Percentiles rank a stretch among this genome's conserved stretches.
phyloP scores from a whole-genome alignment of 2,797 vertebrate genomes.

The Trachurus trachurus region DNA sequence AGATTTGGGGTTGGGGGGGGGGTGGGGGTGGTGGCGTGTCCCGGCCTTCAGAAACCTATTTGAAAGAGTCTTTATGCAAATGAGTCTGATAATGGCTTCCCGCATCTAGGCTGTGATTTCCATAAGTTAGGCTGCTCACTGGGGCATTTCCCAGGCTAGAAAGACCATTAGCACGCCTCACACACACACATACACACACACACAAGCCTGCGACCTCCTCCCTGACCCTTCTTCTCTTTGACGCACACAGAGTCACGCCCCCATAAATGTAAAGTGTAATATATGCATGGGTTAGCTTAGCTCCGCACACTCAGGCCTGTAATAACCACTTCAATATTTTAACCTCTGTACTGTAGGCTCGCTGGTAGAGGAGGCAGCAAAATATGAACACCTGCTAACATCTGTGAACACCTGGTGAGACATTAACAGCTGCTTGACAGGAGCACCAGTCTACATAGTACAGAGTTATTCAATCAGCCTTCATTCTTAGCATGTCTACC shows the following conservation, averaged over 20 bases:
- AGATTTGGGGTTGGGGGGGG: conserved; percentile 3
- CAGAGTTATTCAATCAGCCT: too few relatives aligned
- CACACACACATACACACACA: conserved; percentile 29
- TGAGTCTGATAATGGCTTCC: conserved; percentile 90
- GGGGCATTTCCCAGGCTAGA: conserved; percentile 73
- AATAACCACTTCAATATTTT: conserved; percentile 75
- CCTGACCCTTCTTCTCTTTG: conserved; percentile 64
- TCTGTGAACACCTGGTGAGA: neutral
- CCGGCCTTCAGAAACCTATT: conserved; percentile 65
- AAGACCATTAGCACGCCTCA: conserved; percentile 71
- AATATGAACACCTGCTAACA: conserved; percentile 5
- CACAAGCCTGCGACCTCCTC: conserved; percentile 66
- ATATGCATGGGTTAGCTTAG: conserved; percentile 77
- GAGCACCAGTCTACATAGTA: too few relatives aligned
- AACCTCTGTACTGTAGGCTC: conserved; percentile 59
- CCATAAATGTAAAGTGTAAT: conserved; percentile 70
- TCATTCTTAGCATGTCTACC: too few relatives aligned
- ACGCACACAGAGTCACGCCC: conserved; percentile 49
- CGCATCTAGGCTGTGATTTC: conserved; percentile 88
- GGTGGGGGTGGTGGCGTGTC: conserved; percentile 56
- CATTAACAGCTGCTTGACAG: neutral
- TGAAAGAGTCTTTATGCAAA: conserved; percentile 86
- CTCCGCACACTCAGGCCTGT: conserved; percentile 54
- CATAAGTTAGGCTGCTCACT: conserved; percentile 88
- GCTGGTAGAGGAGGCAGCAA: conserved; percentile 20